Conservation (phyloP, 1,140 invertebrate species). For the Dysdera silvatica region DNA sequence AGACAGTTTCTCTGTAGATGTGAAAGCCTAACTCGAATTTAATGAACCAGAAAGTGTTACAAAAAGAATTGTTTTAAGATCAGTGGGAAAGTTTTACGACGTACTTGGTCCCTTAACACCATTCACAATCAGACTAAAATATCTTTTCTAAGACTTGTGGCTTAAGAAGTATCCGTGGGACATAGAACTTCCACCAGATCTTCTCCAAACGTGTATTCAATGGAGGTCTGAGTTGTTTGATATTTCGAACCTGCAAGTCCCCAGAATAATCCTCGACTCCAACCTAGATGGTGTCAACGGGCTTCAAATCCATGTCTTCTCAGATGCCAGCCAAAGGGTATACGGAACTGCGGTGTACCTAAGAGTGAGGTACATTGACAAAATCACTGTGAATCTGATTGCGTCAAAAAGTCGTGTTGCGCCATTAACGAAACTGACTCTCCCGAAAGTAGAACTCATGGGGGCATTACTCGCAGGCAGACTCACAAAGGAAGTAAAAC, state of each 20-base stretch:
- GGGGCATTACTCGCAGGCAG: too few species aligned
- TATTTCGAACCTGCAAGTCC: not conserved
- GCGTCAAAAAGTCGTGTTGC: constrained; percentile 39
- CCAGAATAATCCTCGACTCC: not conserved
- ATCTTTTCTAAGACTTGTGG: not conserved
- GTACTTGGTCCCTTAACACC: not conserved
- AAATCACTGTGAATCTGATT: constrained; percentile 31
- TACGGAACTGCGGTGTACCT: constrained; percentile 39
- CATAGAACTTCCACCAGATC: not conserved
- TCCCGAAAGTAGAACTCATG: too few species aligned
- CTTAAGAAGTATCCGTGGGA: not conserved
- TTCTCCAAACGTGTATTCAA: not conserved
- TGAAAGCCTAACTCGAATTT: not conserved
- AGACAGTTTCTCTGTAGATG: not conserved
- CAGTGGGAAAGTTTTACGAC: not conserved
- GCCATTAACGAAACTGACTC: constrained; percentile 38
- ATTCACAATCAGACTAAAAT: not conserved
- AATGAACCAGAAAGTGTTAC: not conserved
- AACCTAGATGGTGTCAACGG: not conserved
- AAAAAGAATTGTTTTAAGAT: not conserved
- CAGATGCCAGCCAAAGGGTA: constrained; percentile 38
- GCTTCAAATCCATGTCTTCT: constrained; percentile 37
- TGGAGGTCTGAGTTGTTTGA: not conserved
- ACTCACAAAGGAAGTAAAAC: not conserved
- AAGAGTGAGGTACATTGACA: constrained; percentile 9